Evolutionary conservation across 2,888 invertebrate genomes (phyloP), one percentile per base, ranked within the genome.

Genomic region (Cheilosia scutellata): DNA sequence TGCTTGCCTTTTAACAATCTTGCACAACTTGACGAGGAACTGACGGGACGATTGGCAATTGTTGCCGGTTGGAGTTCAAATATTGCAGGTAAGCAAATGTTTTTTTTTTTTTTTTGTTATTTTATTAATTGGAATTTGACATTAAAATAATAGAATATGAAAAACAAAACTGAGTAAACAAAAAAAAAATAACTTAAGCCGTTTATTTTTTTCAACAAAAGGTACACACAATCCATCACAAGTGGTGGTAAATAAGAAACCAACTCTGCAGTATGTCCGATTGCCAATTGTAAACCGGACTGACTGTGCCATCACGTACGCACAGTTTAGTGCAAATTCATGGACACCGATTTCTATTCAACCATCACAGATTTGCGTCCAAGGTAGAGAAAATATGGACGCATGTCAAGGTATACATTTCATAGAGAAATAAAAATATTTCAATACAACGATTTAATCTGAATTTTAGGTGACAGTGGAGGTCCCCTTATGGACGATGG

Each of bases 51-150:
- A 87, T 92, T 93, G 88, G 94, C 94, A 87, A 93, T 94, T 63
- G 95, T 95, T 0, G 95, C 96, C 5, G 96, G 96, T 0, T 96
- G 96, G 96, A 96, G 96, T 33, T 94, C 94, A 88, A 95, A 95
- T 49, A 94, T 95, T 91, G 91, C 91, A 70, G 94, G 95, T 93
- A 92, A 93, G 87, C 27, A 74, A 42, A 31, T 16, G 13, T 71
- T 20, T 51, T 57, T n/a, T 37, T 47, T 16, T 66, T 57, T 37
- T 37, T 37, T 9, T n/a, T n/a, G n/a, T n/a, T 31, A 20, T 20
- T 31, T 31, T 6, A 31, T 31, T 13, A 27, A 51, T 1, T 33
- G 49, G 25, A 53, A 53, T 25, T 40, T 53, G 66, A 66, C 53
- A 53, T 5, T 13, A 9, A 29, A 42, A 40, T 5, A 13, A n/a